Conservation (phyloP, 2,113 vertebrate species). For the Gopherus flavomarginatus region DNA sequence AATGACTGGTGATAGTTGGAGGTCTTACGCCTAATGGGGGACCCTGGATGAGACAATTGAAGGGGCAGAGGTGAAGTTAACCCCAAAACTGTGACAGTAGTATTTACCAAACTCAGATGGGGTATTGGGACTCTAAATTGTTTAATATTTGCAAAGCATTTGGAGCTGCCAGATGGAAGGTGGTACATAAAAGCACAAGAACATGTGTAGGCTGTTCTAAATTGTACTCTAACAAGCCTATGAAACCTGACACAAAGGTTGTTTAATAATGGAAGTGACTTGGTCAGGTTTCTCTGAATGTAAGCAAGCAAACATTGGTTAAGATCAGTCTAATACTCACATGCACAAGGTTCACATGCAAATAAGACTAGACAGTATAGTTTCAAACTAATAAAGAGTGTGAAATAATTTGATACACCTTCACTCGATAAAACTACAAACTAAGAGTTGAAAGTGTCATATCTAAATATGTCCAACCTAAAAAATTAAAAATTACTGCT, state of each 20-base stretch:
- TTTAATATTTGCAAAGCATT: not conserved
- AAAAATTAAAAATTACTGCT: not conserved
- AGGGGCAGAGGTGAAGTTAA: no score
- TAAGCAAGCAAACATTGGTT: not conserved
- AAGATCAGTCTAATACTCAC: not conserved
- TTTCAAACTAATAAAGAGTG: not conserved
- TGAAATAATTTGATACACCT: not conserved
- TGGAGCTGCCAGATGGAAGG: not conserved
- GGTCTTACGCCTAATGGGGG: no score
- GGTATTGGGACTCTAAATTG: not conserved
- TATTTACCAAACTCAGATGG: not conserved
- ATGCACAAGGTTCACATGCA: not conserved
- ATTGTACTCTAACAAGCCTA: not conserved
- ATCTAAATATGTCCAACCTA: not conserved
- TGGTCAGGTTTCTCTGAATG: not conserved
- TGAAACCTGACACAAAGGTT: not conserved
- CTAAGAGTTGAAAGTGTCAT: not conserved
- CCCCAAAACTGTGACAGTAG: not conserved
- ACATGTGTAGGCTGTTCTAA: no score
- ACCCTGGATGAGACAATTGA: no score
- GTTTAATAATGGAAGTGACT: not conserved
- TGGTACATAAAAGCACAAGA: no score
- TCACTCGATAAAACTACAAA: not conserved
- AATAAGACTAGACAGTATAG: not conserved
- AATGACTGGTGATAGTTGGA: no score